Base-by-base conservation (phyloP, 2,797 vertebrate genomes). In the Dendrocincla tyrannina region DNA sequence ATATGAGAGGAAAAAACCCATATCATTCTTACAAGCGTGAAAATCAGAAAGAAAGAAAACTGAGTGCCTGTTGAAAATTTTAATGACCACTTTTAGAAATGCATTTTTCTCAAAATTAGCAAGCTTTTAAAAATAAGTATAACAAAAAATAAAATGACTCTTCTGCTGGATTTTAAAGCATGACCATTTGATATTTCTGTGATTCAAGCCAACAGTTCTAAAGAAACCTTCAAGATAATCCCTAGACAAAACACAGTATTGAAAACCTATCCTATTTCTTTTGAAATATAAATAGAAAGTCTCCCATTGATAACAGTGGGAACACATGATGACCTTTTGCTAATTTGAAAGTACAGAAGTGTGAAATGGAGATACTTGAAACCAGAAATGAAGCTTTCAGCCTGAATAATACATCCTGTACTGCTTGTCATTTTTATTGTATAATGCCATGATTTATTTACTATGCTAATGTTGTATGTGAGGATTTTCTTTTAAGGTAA, bases 231-330 rank as follows among this genome's bases (percentile, higher is more conserved):
- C n/a, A 53, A 80, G 72, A 86, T 0, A 62, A 64, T 47, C 16
- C 39, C 53, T 22, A 72, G 69, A 46, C 16, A 39, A 91, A 94
- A 88, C 27, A 33, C n/a, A 14, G 53, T 12, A 58, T 50, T 95
- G 89, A 95, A 95, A 93, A 73, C 20, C 44, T 63, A 50, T 30
- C 39, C 67, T 30, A 13, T 75, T 72, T 88, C 78, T 79, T 85
- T 25, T 87, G 52, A 79, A 94, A 75, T 68, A 91, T 24, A 88
- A 96, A 88, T 73, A 84, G 67, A 89, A 81, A 59, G 66, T 27
- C 41, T 94, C 72, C 69, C 70, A 59, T 50, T 92, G 80, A 27
- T 85, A 94, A 44, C 85, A 83, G 64, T 53, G 52, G 87, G 94
- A 91, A 83, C 47, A 42, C 19, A 49, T 1, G 0, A 67, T 72